These are phyloP conservation scores for Helarctos malayanus DNA, from an alignment of 2,797 vertebrate genomes.

Conservation along the genomic window DNA sequence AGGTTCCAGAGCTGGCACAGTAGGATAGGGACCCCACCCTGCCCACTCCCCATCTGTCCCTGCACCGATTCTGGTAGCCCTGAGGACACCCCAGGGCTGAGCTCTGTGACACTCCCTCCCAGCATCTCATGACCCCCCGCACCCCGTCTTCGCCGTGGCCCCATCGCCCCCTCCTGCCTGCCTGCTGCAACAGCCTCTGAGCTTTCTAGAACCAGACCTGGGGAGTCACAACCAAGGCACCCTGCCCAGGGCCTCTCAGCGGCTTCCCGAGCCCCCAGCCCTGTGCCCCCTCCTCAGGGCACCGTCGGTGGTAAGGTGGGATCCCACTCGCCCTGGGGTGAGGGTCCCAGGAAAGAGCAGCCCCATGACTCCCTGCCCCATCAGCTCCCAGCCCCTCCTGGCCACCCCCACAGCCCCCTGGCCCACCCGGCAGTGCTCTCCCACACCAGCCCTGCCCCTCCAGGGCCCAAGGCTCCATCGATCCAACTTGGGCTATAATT, in stretches of 20 bases:
- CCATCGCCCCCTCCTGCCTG: neutral
- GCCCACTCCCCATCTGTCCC: neutral
- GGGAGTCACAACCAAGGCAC: too few relatives aligned
- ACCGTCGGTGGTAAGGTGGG: neutral
- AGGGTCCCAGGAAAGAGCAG: neutral
- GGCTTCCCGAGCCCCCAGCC: neutral
- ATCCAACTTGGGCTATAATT: conserved; percentile 64
- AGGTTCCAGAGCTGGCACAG: neutral
- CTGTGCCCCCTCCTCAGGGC: neutral
- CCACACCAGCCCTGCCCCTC: neutral
- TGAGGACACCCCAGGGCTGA: neutral
- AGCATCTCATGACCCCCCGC: too few relatives aligned
- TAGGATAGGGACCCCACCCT: neutral
- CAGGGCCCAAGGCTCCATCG: neutral
- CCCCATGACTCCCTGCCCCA: neutral
- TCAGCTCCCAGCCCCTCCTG: neutral
- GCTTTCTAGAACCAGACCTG: neutral
- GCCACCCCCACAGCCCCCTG: neutral
- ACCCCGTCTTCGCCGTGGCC: accelerated
- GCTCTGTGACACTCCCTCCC: neutral
- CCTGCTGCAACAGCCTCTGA: neutral
- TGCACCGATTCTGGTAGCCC: accelerated
- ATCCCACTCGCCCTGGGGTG: accelerated
- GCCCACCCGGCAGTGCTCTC: neutral
- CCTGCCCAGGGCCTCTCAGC: neutral